A percentile compares a stretch with the other conserved stretches of the same genome.
Conservation (phyloP, 2,113 vertebrate species). For the Prunella fulvescens region DNA sequence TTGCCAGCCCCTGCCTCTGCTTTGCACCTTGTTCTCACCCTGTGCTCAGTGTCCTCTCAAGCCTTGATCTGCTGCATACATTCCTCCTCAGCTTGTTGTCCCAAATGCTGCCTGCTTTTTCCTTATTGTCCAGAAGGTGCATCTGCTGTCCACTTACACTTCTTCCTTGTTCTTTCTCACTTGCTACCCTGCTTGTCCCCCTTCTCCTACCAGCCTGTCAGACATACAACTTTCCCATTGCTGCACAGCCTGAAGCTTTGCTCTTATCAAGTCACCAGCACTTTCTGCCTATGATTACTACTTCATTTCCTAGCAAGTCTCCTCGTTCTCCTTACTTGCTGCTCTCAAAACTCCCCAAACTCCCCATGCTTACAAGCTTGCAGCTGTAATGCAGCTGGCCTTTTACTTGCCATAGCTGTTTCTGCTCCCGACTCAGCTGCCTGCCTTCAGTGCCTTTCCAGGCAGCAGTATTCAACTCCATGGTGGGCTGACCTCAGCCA, state of each 20-base stretch:
- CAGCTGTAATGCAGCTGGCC: neutral
- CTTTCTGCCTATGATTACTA: neutral
- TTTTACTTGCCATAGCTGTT: neutral
- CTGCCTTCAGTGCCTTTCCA: neutral
- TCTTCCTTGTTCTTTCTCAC: neutral
- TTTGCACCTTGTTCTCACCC: neutral
- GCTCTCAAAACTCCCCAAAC: neutral
- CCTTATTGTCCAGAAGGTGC: neutral
- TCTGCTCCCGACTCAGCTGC: accelerated
- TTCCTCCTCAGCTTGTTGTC: neutral
- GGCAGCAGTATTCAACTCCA: neutral
- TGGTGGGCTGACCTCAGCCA: neutral
- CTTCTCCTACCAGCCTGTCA: neutral
- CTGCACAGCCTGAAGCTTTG: neutral
- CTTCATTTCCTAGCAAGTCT: neutral
- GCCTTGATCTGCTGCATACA: neutral
- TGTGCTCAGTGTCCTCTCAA: neutral
- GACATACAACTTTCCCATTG: neutral
- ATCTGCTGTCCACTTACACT: neutral
- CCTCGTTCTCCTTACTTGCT: neutral
- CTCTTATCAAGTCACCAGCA: neutral
- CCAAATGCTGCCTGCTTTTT: neutral
- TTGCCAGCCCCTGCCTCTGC: neutral
- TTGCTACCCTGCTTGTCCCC: neutral
- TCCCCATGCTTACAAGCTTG: neutral